phyloP scores from a whole-genome alignment of 2,113 vertebrate species.

The Microcebus murinus region DNA sequence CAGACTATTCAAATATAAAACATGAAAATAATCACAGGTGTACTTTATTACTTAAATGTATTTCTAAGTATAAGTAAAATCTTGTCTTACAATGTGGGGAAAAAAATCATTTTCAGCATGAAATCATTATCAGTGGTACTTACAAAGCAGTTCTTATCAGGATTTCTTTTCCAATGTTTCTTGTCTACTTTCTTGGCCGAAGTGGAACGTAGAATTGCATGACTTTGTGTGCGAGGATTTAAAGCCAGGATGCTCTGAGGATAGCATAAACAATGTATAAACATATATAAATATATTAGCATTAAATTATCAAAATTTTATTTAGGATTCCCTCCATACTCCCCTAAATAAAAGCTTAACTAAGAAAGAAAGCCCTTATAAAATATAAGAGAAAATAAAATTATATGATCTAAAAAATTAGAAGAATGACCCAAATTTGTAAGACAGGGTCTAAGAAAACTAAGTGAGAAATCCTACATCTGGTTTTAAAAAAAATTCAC shows the following conservation, averaged over 20 bases:
- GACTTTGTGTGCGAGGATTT: constrained; percentile 89
- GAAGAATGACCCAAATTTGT: not conserved
- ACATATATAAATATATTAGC: not conserved
- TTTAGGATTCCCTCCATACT: not conserved
- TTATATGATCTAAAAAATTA: not conserved
- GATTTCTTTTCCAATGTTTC: constrained; percentile 95
- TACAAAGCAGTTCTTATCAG: constrained; percentile 90
- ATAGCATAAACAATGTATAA: constrained; percentile 47
- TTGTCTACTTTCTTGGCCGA: constrained; percentile 91
- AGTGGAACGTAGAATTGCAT: constrained; percentile 90
- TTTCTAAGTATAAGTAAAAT: not conserved
- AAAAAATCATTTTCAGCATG: constrained; percentile 5
- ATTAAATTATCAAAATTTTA: not conserved
- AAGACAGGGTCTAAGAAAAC: not conserved
- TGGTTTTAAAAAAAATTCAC: not conserved
- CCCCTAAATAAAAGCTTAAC: not conserved
- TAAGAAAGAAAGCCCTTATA: not conserved
- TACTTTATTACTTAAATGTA: not conserved
- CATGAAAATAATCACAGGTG: not conserved
- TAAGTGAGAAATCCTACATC: not conserved
- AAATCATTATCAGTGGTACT: constrained; percentile 74
- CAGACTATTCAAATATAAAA: constrained; percentile 4
- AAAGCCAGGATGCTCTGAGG: constrained; percentile 90
- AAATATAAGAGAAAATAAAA: not conserved
- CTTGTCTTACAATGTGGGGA: not conserved